Evolutionary conservation across 1,140 invertebrate species (phyloP).

Genomic region (Cryptotermes secundus): DNA sequence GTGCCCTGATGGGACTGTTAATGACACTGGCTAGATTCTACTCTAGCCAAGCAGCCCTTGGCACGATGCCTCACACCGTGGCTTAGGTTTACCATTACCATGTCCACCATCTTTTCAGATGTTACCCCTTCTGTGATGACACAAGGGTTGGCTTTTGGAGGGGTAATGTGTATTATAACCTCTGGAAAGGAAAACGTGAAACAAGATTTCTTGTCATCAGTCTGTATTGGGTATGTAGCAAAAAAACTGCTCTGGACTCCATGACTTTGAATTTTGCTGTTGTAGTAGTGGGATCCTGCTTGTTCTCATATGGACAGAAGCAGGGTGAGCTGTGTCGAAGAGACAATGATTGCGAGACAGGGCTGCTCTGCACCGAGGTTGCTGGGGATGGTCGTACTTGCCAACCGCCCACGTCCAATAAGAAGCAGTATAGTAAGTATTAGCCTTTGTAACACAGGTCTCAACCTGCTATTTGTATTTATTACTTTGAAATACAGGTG

Average conservation of each 20-base stretch:
- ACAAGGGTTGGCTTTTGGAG: no score
- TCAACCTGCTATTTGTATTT: background rate
- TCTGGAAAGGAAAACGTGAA: no score
- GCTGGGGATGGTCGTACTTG: slow-evolving; percentile 69
- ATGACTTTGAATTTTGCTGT: slow-evolving; percentile 7
- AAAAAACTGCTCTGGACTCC: slow-evolving; percentile 16
- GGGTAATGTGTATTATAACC: no score
- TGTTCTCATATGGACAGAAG: slow-evolving; percentile 69
- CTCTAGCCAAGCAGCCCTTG: no score
- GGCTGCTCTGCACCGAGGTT: slow-evolving; percentile 64
- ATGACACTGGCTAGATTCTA: no score
- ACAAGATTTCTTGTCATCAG: no score
- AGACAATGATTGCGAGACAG: slow-evolving; percentile 73
- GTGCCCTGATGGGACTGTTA: no score
- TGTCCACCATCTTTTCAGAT: no score
- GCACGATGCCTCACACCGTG: no score
- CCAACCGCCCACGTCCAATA: slow-evolving; percentile 69
- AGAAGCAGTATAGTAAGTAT: slow-evolving; percentile 73
- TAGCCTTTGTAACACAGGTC: background rate
- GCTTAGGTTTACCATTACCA: no score
- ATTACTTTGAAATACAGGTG: no score
- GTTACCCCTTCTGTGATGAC: no score
- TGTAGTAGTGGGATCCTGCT: slow-evolving; percentile 65
- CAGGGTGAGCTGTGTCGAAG: slow-evolving; percentile 70
- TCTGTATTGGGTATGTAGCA: background rate